Evolutionary conservation across 2,888 invertebrate species (phyloP).

Genomic region (Dione juno): DNA sequence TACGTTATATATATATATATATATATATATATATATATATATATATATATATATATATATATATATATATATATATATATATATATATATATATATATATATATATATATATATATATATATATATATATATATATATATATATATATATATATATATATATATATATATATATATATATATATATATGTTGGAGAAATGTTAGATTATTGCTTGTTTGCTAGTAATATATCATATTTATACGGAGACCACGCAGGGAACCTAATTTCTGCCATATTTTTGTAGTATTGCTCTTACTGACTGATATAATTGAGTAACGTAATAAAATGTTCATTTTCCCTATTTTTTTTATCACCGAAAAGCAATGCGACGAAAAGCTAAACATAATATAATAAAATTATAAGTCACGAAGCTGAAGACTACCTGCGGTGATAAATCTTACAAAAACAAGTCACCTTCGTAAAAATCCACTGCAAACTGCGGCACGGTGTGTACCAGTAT

Average conservation of each 20-base stretch:
- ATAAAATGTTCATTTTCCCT: background rate
- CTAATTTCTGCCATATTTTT: background rate
- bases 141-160: no score
- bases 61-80: no score
- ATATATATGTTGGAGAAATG: no score
- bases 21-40: no score
- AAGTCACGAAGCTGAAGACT: background rate
- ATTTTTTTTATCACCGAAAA: background rate
- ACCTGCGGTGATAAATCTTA: background rate
- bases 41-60: no score
- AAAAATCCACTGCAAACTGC: constrained; percentile 1
- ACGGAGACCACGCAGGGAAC: background rate
- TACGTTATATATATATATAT: no score
- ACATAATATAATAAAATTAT: constrained; percentile 5
- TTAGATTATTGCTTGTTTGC: no score
- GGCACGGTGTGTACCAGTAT: background rate
- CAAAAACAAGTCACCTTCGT: constrained; percentile 16
- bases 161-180: no score
- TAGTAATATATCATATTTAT: background rate
- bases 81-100: no score
- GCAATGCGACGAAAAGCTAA: background rate
- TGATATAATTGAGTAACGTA: background rate
- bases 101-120: no score
- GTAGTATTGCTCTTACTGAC: background rate
- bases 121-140: no score